Evolutionary conservation across 2,797 vertebrate species (phyloP), one percentile per base, ranked within the genome.

Genomic region (Xenops minutus): DNA sequence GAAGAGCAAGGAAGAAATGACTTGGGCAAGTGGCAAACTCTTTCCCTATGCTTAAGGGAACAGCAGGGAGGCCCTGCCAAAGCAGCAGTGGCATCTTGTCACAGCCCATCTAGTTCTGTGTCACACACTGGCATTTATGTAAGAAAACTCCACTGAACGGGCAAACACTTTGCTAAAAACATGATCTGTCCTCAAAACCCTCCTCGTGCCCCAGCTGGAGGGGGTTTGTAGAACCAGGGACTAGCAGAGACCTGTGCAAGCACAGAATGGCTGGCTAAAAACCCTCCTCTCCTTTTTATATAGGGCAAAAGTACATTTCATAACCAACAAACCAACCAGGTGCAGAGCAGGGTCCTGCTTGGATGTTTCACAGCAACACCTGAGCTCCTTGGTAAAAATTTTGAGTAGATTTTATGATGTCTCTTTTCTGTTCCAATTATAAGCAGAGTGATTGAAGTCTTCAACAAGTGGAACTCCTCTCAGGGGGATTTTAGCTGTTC

Each of bases 71-170:
- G 49, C 20, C 20, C 61, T 66, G 83, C 82, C 92, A 93, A 79
- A 85, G 10, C 93, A 85, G 74, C 91, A 78, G 66, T 24, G 73
- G 49, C 91, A 92, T 72, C 74, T 51, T 90, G 95, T 75, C 93
- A 71, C 77, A 90, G 3, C 3, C 32, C 89, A 85, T 44, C 80
- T 30, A 15, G 3, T 3, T 56, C 20, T 39, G 76, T 36, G 67
- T 21, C 63, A 69, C 51, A 55, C 51, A 4, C 81, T 93, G 89
- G 43, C 93, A 91, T 55, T 71, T 12, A 7, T 21, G 39, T 2
- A 12, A 1, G 9, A 30, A 72, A 95, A 32, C 62, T 37, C 41
- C n/a, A 12, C 0, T 44, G 30, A 62, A 62, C 1, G 1, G 71
- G 73, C 84, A 72, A 93, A 66, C 4, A 2, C 48, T 37, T 83